Conservation (phyloP, 2,113 vertebrate genomes). For the Bettongia penicillata region DNA sequence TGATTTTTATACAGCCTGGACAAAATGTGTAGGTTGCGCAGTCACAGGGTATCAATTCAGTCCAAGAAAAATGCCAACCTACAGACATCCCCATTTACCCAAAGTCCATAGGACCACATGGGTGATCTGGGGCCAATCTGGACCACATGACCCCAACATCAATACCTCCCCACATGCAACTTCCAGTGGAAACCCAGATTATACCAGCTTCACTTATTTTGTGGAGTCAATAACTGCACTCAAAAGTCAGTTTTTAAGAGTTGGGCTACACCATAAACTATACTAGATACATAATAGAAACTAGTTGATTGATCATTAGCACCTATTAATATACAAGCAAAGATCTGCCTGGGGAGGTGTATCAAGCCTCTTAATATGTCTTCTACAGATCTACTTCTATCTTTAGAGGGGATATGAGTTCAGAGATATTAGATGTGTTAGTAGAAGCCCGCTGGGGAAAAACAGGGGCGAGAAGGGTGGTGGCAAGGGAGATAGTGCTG, state of each 20-base stretch:
- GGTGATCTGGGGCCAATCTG: neutral
- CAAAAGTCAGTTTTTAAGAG: slow-evolving; percentile 24
- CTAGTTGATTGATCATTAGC: neutral
- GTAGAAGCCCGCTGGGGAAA: neutral
- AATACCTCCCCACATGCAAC: neutral
- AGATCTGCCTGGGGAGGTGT: slow-evolving; percentile 13
- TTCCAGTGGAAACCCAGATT: slow-evolving; percentile 16
- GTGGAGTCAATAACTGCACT: neutral
- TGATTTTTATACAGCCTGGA: neutral
- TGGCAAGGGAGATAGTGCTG: neutral
- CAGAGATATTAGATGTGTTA: slow-evolving; percentile 5
- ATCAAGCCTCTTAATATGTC: slow-evolving; percentile 36
- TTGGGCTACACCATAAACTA: neutral
- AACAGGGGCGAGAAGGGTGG: neutral
- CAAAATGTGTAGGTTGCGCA: neutral
- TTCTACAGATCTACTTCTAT: slow-evolving; percentile 40
- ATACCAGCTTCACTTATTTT: neutral
- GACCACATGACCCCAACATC: neutral
- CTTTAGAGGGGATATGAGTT: slow-evolving; percentile 30
- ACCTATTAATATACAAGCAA: neutral
- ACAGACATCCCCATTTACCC: neutral
- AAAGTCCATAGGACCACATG: neutral
- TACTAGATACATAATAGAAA: neutral
- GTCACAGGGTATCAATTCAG: neutral
- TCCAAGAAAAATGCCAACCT: neutral